Percentiles rank a stretch among this genome's conserved stretches.
Evolutionary conservation across 2,888 invertebrate genomes (phyloP).

Genomic region (Steinernema carpocapsae): DNA sequence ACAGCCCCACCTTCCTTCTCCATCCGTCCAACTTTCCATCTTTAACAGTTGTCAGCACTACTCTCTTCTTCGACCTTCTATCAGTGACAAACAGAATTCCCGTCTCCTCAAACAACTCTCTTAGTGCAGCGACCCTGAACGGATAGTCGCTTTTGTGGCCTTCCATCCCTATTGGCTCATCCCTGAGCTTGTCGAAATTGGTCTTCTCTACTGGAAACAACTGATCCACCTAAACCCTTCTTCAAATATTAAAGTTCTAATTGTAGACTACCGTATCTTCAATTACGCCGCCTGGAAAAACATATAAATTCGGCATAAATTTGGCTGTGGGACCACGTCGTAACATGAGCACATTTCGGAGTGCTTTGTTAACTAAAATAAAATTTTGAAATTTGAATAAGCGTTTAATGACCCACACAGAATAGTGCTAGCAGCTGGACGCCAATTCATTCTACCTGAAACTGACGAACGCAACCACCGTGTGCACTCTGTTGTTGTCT

Average conservation of each 20-base stretch:
- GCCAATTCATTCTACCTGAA: slow-evolving; percentile 4
- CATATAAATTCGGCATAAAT: slow-evolving; percentile 81
- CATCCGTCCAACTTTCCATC: slow-evolving; percentile 48
- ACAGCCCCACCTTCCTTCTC: slow-evolving; percentile 52
- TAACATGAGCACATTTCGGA: slow-evolving; percentile 70
- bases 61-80: slow-evolving; percentile 37
- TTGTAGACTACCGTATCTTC: slow-evolving; percentile 70
- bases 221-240: slow-evolving; percentile 37
- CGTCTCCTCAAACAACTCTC: slow-evolving; percentile 67
- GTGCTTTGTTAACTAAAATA: slow-evolving; percentile 50
- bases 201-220: slow-evolving; percentile 51
- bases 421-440: slow-evolving; percentile 20
- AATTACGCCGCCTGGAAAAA: slow-evolving; percentile 86
- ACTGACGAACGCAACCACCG: too few relatives aligned
- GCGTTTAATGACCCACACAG: not conserved
- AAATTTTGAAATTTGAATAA: not conserved
- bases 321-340: slow-evolving; percentile 76
- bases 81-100: slow-evolving; percentile 57
- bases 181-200: slow-evolving; percentile 40
- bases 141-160: slow-evolving; percentile 45
- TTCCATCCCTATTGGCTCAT: slow-evolving; percentile 15
- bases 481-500: not conserved
- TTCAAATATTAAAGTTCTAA: not conserved
- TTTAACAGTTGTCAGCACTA: slow-evolving; percentile 40
- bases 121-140: slow-evolving; percentile 46